Percentiles rank a stretch among this genome's conserved stretches.
Conservation (phyloP, 1,140 invertebrate species). For the Drosophila kepulauana region DNA sequence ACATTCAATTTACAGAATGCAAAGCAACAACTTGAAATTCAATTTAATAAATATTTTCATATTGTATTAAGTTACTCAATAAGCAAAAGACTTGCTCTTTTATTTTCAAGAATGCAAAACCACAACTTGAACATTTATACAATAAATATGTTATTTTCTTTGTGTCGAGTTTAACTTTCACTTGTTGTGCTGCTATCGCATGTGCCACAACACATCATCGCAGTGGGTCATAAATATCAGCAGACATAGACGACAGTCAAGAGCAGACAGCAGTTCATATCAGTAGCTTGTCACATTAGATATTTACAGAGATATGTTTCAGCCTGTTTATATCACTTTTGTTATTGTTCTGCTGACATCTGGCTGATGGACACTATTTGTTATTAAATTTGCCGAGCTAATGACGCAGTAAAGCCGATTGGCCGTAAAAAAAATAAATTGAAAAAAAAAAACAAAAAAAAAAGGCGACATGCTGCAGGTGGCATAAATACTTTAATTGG, state of each 20-base stretch:
- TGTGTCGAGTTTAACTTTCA: constrained; percentile 2
- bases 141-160: neutral
- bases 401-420: constrained; percentile 40
- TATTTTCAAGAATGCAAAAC: too few species aligned
- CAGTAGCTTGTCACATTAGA: constrained; percentile 41
- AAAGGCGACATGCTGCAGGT: neutral
- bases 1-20: too few species aligned
- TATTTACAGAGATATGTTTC: constrained; percentile 35
- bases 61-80: neutral
- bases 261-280: constrained; percentile 29
- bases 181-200: constrained; percentile 11
- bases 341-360: constrained; percentile 35
- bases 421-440: neutral
- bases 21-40: neutral
- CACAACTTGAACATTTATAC: neutral
- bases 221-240: constrained; percentile 37
- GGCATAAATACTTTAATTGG: neutral
- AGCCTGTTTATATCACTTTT: constrained; percentile 26
- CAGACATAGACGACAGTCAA: constrained; percentile 6
- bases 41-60: neutral
- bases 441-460: too few species aligned
- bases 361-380: constrained; percentile 62
- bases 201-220: constrained; percentile 18
- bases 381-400: constrained; percentile 59
- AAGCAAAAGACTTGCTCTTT: neutral